A percentile compares a stretch with the other conserved stretches of the same genome.
Conservation (phyloP, 64 coral and sea anemone genomes). For the Catalaphyllia jardinei region DNA sequence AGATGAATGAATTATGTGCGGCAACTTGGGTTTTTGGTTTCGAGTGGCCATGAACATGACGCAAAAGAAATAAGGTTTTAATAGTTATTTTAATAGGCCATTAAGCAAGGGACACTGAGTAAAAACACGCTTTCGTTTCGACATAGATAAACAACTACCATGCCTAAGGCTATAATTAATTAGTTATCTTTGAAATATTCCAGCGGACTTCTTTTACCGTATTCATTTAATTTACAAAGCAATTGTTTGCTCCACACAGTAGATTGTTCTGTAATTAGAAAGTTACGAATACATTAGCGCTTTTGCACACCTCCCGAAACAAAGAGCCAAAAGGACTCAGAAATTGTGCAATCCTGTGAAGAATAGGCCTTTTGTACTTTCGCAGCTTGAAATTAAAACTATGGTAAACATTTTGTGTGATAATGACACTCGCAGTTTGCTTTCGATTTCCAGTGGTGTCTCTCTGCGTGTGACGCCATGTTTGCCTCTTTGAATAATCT, state of each 20-base stretch:
- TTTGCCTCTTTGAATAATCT: conserved; percentile 1
- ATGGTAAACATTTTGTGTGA: conserved; percentile 79
- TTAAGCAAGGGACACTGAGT: conserved; percentile 17
- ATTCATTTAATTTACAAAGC: conserved; percentile 98
- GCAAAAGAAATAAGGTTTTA: conserved; percentile 10
- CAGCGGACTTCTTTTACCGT: conserved; percentile 62
- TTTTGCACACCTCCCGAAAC: conserved; percentile 59
- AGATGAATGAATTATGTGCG: background rate
- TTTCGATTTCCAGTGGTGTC: conserved; percentile 37
- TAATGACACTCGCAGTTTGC: conserved; percentile 46
- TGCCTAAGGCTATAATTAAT: conserved; percentile 82
- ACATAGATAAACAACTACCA: conserved; percentile 62
- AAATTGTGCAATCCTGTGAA: conserved; percentile 29
- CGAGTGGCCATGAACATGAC: background rate
- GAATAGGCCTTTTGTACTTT: conserved; percentile 59
- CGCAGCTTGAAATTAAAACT: conserved; percentile 71
- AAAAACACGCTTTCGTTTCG: conserved; percentile 9
- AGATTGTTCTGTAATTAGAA: conserved; percentile 98
- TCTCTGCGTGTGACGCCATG: conserved; percentile 14
- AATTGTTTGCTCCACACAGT: conserved; percentile 75
- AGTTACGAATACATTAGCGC: conserved; percentile 86
- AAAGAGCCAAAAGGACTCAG: conserved; percentile 40
- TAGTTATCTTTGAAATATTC: conserved; percentile 60
- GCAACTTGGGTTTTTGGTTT: background rate
- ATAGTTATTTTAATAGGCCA: conserved; percentile 36